These are phyloP conservation scores for Cygnus atratus DNA, from an alignment of 2,113 vertebrate species.

Conservation along the genomic window DNA sequence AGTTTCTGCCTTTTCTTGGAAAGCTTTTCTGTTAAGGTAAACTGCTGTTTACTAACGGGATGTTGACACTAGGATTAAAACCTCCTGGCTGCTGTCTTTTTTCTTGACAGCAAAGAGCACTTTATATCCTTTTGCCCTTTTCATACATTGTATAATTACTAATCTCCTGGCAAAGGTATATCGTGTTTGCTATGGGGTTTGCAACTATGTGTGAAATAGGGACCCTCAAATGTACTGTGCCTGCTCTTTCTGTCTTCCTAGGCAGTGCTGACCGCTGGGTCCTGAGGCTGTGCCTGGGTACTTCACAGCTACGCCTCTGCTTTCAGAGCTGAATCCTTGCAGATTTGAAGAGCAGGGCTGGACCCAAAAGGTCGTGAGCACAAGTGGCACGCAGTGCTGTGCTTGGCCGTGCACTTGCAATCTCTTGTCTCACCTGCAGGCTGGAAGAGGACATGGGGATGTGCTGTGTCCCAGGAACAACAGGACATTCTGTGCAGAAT, in stretches of 20 bases:
- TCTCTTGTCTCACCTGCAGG: background rate
- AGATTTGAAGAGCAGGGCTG: background rate
- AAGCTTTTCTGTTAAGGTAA: constrained; percentile 38
- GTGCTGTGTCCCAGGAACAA: background rate
- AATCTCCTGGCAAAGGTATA: background rate
- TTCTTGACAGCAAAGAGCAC: background rate
- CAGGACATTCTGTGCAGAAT: background rate
- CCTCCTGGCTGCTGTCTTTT: background rate
- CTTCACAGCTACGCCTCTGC: background rate
- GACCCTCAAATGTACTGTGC: background rate
- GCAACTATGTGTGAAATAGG: background rate
- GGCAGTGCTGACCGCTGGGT: accelerated
- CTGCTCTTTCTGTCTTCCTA: background rate
- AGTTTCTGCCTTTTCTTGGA: constrained; percentile 30
- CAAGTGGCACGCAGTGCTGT: background rate
- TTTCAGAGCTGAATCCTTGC: background rate
- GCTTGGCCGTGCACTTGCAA: background rate
- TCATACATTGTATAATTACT: background rate
- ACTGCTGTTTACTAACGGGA: background rate
- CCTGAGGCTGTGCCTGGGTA: background rate
- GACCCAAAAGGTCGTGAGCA: background rate
- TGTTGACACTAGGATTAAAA: background rate
- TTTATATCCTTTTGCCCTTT: background rate
- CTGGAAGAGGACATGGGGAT: background rate
- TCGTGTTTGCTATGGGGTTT: background rate